phyloP scores from a whole-genome alignment of 53 echinoderm and acorn worm species.

The Echinarachnius parma region DNA sequence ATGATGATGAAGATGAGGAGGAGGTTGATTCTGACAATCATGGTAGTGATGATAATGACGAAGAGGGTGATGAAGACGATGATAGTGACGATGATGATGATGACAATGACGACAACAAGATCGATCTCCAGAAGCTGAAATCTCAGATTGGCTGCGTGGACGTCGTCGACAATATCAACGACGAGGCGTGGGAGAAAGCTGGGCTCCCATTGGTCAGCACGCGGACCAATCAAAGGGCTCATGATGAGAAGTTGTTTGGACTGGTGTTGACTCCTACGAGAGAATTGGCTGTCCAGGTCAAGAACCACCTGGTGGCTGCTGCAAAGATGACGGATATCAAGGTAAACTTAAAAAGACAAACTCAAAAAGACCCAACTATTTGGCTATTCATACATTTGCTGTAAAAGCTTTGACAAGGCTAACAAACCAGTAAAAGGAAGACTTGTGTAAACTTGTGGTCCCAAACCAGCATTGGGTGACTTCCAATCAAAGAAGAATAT shows the following conservation, averaged over 20 bases:
- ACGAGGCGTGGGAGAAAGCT: slow-evolving; percentile 38
- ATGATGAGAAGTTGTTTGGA: slow-evolving; percentile 45
- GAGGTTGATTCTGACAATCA: background rate
- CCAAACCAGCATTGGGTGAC: too few relatives aligned
- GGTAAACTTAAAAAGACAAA: too few relatives aligned
- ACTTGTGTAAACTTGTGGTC: too few relatives aligned
- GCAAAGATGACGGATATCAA: slow-evolving; percentile 79
- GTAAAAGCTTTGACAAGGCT: too few relatives aligned
- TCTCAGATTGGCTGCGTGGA: slow-evolving; percentile 41
- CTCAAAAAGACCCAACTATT: too few relatives aligned
- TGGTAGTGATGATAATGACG: slow-evolving; percentile 12
- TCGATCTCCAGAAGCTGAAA: slow-evolving; percentile 1
- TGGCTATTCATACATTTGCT: too few relatives aligned
- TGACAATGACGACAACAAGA: background rate
- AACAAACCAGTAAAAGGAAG: too few relatives aligned
- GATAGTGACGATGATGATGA: background rate
- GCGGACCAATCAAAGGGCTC: background rate
- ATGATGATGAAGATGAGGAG: background rate
- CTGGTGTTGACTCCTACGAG: slow-evolving; percentile 84
- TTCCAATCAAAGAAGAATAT: too few relatives aligned
- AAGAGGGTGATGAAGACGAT: slow-evolving; percentile 15
- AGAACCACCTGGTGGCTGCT: slow-evolving; percentile 74
- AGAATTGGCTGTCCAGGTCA: slow-evolving; percentile 87
- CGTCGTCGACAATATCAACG: slow-evolving; percentile 49
- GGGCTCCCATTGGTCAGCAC: slow-evolving; percentile 22